Conservation (phyloP, 2,797 vertebrate genomes). For the Florisuga fusca region DNA sequence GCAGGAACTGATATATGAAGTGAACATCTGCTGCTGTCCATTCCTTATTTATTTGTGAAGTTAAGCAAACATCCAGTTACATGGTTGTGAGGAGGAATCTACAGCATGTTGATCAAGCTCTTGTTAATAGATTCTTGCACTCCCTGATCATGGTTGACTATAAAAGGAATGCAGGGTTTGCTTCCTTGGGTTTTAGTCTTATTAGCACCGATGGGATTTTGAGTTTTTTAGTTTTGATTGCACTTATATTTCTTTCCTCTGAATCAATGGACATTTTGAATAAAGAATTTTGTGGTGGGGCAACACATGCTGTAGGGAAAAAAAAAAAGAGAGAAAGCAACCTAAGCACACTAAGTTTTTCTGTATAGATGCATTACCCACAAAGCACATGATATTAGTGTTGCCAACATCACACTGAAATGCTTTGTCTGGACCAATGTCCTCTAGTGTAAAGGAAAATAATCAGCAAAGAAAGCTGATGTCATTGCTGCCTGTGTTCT, state of each 20-base stretch:
- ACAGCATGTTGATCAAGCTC: neutral
- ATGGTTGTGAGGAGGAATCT: neutral
- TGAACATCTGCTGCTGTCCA: neutral
- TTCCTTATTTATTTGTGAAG: neutral
- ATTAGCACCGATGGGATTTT: neutral
- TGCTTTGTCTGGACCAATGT: neutral
- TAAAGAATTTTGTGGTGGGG: conserved; percentile 11
- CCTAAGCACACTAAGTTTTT: neutral
- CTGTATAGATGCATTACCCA: neutral
- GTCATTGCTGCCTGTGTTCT: neutral
- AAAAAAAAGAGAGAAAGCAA: neutral
- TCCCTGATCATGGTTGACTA: neutral
- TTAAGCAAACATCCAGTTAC: neutral
- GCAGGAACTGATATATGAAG: neutral
- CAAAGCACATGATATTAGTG: neutral
- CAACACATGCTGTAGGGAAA: neutral
- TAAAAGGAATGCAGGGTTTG: neutral
- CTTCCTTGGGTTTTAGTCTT: conserved; percentile 15
- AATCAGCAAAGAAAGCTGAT: neutral
- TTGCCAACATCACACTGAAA: neutral
- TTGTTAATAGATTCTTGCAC: neutral
- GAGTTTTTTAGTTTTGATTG: neutral
- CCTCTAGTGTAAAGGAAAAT: neutral
- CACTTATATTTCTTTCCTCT: neutral
- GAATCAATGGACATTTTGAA: conserved; percentile 52